Percentiles rank a stretch among this genome's conserved stretches.
Conservation (phyloP, 2,113 vertebrate species). For the Antechinus stuartii region DNA sequence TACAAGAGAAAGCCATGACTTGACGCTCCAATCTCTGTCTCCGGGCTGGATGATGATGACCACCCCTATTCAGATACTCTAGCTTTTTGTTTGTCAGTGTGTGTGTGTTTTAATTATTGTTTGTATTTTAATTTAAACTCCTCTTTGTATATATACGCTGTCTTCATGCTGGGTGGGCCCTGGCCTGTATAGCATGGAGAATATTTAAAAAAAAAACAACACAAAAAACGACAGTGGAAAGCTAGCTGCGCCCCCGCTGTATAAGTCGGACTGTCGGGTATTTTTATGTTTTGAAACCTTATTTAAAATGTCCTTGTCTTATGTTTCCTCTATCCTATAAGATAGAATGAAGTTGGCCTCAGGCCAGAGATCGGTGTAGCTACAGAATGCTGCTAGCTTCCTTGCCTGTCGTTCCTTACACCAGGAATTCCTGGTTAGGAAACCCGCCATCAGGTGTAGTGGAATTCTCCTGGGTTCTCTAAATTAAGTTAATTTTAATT, state of each 20-base stretch:
- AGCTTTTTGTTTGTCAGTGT: constrained; percentile 34
- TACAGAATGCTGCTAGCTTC: neutral
- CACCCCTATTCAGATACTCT: neutral
- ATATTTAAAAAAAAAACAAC: constrained; percentile 68
- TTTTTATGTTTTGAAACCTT: constrained; percentile 68
- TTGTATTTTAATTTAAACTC: constrained; percentile 80
- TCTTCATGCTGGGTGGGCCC: neutral
- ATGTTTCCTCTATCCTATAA: neutral
- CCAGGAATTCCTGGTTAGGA: neutral
- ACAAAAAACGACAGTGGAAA: constrained; percentile 12
- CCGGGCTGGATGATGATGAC: neutral
- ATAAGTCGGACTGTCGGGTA: constrained; percentile 28
- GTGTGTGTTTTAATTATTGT: constrained; percentile 80
- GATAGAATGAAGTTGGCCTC: neutral
- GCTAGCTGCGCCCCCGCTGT: constrained; percentile 12
- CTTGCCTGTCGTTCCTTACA: neutral
- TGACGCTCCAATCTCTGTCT: neutral
- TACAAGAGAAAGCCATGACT: constrained; percentile 88
- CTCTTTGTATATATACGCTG: constrained; percentile 67
- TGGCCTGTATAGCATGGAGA: constrained; percentile 50
- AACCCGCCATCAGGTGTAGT: neutral
- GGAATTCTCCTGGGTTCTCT: constrained; percentile 33
- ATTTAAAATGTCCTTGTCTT: constrained; percentile 70
- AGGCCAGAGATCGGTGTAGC: neutral
- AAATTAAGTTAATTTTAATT: constrained; percentile 1